Percentiles rank a stretch among this genome's conserved stretches.
Conservation (phyloP, 2,888 invertebrate genomes). For the Coleophora flavipennella region DNA sequence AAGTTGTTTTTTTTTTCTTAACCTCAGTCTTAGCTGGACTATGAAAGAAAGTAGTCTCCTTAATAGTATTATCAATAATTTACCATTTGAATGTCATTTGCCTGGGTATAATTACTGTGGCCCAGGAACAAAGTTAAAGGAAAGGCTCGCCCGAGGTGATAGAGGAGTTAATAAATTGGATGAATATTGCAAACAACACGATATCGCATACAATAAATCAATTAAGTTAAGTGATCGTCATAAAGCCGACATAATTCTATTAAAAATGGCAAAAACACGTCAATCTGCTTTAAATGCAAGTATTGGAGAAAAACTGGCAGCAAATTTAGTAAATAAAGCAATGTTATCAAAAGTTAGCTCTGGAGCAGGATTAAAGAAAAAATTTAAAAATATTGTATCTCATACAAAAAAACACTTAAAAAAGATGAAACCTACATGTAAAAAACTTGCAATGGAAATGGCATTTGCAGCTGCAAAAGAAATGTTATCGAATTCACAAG, state of each 20-base stretch:
- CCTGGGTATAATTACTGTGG: slow-evolving; percentile 21
- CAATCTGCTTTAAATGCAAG: slow-evolving; percentile 2
- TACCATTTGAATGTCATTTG: background rate
- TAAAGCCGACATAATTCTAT: slow-evolving; percentile 24
- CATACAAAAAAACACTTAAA: slow-evolving; percentile 7
- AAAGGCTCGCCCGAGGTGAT: slow-evolving; percentile 18
- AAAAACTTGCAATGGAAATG: slow-evolving; percentile 12
- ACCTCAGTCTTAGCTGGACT: background rate
- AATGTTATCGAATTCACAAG: slow-evolving; percentile 7
- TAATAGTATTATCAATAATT: background rate
- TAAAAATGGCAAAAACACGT: too few species aligned
- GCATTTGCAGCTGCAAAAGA: slow-evolving; percentile 13
- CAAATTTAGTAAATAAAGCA: slow-evolving; percentile 6
- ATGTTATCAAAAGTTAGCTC: slow-evolving; percentile 7
- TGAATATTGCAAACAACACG: slow-evolving; percentile 15
- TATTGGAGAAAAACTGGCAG: slow-evolving; percentile 6
- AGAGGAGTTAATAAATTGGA: slow-evolving; percentile 18
- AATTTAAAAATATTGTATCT: slow-evolving; percentile 9
- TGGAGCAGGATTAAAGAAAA: slow-evolving; percentile 9
- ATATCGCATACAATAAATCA: slow-evolving; percentile 12
- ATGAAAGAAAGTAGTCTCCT: background rate
- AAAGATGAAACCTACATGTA: slow-evolving; percentile 13
- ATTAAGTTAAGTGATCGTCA: slow-evolving; percentile 18
- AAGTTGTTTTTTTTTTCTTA: background rate
- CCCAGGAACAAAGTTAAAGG: slow-evolving; percentile 18